Evolutionary conservation across 1,140 invertebrate genomes (phyloP), one percentile per base, ranked within the genome.

Genomic region (Wiebesia pumilae): DNA sequence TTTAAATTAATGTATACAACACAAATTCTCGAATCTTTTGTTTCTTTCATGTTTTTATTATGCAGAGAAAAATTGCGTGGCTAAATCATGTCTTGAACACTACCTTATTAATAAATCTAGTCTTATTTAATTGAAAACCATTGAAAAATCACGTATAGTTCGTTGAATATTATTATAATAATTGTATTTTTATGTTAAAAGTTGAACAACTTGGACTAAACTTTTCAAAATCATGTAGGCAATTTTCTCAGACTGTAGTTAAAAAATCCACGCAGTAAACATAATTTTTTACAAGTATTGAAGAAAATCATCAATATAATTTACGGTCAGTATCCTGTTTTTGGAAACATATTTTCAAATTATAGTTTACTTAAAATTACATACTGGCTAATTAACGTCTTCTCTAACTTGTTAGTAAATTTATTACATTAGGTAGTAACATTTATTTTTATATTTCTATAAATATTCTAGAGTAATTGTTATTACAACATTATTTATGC

Each of bases 381-480:
- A n/a, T 81, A 77, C 24, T 65, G 51, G 47, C 65, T 78, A 21
- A 81, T 47, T 16, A 38, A 81, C 54, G 38, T 51, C 79, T 86
- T 77, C 14, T 73, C 62, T 71, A 86, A 86, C 3, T 69, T 30
- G 78, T 86, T 35, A 54, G 73, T 47, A 78, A 82, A 82, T 51
- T 78, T 43, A 38, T 69, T 27, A 69, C 62, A 81, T 65, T 58
- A 75, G 78, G 51, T 86, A 86, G 85, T 86, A 77, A 83, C 51
- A 87, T 83, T 87, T 71, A 83, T 87, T 83, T 87, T 83, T 86
- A 69, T 79, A 86, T 82, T 82, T 65, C 38, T 69, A 14, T 78
- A 65, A 51, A 81, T 62, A 75, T 81, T 47, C n/a, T 40, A 78
- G 33, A 27, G 51, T 71, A 84, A 75, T 65, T 65, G 43, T 33